Conservation (phyloP, 2,888 invertebrate genomes). For the Apotomis capreana region DNA sequence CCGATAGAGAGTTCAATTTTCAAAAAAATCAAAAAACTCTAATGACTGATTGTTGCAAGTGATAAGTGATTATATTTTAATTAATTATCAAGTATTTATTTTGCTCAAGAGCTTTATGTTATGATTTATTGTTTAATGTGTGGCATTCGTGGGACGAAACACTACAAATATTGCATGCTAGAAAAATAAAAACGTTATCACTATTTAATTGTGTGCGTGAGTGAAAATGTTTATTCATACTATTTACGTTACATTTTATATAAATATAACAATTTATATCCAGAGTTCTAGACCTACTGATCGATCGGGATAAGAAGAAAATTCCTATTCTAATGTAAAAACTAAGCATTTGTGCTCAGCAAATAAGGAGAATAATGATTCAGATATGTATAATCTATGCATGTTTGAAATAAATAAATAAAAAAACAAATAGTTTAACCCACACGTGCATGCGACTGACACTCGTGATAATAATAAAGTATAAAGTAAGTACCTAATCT, state of each 20-base stretch:
- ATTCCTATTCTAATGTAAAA: slow-evolving; percentile 30
- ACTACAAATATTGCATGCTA: slow-evolving; percentile 36
- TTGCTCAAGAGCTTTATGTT: too few relatives aligned
- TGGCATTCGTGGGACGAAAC: slow-evolving; percentile 21
- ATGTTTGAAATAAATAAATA: slow-evolving; percentile 51
- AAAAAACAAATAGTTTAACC: slow-evolving; percentile 65
- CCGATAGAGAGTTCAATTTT: slow-evolving; percentile 20
- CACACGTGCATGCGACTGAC: slow-evolving; percentile 82
- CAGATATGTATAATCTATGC: slow-evolving; percentile 36
- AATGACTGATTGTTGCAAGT: slow-evolving; percentile 11
- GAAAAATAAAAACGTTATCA: slow-evolving; percentile 21
- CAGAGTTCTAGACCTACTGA: not conserved
- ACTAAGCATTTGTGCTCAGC: slow-evolving; percentile 40
- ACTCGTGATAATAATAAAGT: slow-evolving; percentile 79
- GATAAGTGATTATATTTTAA: not conserved
- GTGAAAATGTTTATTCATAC: slow-evolving; percentile 8
- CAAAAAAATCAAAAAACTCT: slow-evolving; percentile 30
- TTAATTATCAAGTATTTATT: not conserved
- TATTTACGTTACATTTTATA: not conserved
- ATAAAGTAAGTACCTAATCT: slow-evolving; percentile 85
- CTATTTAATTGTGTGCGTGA: slow-evolving; percentile 7
- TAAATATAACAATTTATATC: not conserved
- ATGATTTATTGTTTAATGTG: slow-evolving; percentile 11
- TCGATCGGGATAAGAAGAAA: not conserved
- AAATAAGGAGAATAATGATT: slow-evolving; percentile 37